These are phyloP conservation scores for Apodemia duryi DNA, from an alignment of 2,888 invertebrate genomes.

Conservation along the genomic window DNA sequence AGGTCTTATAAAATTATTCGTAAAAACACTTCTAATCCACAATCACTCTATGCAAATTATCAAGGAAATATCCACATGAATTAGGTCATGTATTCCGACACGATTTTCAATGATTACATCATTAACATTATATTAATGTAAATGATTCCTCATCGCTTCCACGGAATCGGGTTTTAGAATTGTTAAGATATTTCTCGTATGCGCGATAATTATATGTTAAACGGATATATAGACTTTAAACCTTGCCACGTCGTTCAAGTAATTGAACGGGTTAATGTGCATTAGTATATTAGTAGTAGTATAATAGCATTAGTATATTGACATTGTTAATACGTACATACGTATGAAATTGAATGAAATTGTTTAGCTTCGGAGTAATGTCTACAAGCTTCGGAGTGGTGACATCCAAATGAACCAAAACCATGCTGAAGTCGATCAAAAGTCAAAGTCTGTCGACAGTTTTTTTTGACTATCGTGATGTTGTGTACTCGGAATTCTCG, in stretches of 20 bases:
- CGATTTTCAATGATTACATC: constrained; percentile 43
- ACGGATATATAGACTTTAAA: constrained; percentile 13
- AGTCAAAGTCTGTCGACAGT: too few species aligned
- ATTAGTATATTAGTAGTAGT: too few species aligned
- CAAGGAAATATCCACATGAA: constrained; percentile 48
- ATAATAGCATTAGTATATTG: background rate
- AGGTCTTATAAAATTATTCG: too few species aligned
- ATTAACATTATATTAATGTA: constrained; percentile 21
- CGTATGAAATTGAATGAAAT: too few species aligned
- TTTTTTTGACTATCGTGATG: too few species aligned
- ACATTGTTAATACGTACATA: too few species aligned
- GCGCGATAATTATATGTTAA: constrained; percentile 26
- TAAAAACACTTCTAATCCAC: background rate
- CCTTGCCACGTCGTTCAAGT: background rate
- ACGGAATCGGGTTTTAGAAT: constrained; percentile 22
- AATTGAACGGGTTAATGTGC: background rate
- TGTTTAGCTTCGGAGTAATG: too few species aligned
- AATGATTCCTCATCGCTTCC: constrained; percentile 25
- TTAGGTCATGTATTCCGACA: constrained; percentile 47
- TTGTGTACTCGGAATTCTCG: too few species aligned
- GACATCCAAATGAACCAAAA: too few species aligned
- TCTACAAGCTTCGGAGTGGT: too few species aligned
- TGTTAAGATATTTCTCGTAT: constrained; percentile 18
- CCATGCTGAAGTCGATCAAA: too few species aligned
- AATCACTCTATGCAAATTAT: constrained; percentile 1